These are phyloP conservation scores for Columba janthina DNA, from an alignment of 2,113 vertebrate species.

Conservation along the genomic window DNA sequence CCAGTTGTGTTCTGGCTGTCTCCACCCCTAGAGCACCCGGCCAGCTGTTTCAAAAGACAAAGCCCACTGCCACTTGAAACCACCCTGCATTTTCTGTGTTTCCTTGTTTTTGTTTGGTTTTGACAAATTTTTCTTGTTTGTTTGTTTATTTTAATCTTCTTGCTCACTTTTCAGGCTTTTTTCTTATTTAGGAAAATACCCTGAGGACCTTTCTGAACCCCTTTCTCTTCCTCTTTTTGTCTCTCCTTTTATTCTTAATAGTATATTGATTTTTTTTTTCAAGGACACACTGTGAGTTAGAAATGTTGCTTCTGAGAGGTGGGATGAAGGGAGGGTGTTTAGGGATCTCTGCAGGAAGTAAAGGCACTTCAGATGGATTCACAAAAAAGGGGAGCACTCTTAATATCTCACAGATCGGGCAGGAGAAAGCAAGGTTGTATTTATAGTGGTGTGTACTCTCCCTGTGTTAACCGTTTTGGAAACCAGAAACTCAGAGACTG, in stretches of 20 bases:
- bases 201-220: conserved; percentile 21
- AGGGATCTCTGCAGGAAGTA: background rate
- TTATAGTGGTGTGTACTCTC: background rate
- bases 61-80: background rate
- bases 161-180: conserved; percentile 46
- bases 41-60: background rate
- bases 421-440: background rate
- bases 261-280: background rate
- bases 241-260: conserved; percentile 22
- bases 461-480: background rate
- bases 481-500: conserved; percentile 39
- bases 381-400: background rate
- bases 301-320: background rate
- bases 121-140: background rate
- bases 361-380: background rate
- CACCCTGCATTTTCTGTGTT: background rate
- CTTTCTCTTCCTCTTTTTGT: background rate
- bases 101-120: background rate
- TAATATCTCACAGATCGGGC: background rate
- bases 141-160: background rate
- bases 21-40: background rate
- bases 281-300: conserved; percentile 16
- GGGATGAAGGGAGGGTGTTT: background rate
- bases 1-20: background rate
- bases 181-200: conserved; percentile 19